These are phyloP conservation scores for Nymphalis io DNA, from an alignment of 1,140 invertebrate species.

Conservation along the genomic window DNA sequence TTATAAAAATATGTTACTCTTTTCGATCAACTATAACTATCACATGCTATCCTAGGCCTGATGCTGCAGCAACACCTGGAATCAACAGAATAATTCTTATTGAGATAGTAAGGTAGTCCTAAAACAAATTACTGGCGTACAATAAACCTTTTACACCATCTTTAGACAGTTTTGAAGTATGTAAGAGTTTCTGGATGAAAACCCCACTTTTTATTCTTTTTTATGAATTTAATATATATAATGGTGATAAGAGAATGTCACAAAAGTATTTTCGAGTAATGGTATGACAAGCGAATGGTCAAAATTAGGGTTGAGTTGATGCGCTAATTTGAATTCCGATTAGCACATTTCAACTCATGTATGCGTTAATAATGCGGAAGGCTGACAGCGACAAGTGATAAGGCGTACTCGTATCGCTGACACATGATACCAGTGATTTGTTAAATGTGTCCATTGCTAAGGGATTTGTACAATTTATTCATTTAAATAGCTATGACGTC, in stretches of 20 bases:
- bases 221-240: too few species aligned
- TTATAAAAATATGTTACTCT: too few species aligned
- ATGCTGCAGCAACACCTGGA: too few species aligned
- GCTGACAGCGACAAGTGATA: neutral
- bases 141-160: too few species aligned
- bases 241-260: conserved; percentile 21
- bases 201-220: too few species aligned
- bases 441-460: neutral
- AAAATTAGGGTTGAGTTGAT: conserved; percentile 19
- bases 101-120: too few species aligned
- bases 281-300: conserved; percentile 44
- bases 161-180: too few species aligned
- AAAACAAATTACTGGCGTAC: too few species aligned
- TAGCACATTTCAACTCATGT: conserved; percentile 11
- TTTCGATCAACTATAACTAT: too few species aligned
- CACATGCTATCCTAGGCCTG: too few species aligned
- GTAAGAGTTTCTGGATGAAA: too few species aligned
- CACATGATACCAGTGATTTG: neutral
- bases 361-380: neutral
- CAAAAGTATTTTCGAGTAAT: conserved; percentile 48
- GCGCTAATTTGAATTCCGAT: conserved; percentile 20
- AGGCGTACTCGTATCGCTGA: neutral
- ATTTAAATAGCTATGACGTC: neutral
- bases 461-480: neutral
- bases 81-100: too few species aligned